Conservation (phyloP, 1,140 invertebrate genomes). For the Nymphalis io region DNA sequence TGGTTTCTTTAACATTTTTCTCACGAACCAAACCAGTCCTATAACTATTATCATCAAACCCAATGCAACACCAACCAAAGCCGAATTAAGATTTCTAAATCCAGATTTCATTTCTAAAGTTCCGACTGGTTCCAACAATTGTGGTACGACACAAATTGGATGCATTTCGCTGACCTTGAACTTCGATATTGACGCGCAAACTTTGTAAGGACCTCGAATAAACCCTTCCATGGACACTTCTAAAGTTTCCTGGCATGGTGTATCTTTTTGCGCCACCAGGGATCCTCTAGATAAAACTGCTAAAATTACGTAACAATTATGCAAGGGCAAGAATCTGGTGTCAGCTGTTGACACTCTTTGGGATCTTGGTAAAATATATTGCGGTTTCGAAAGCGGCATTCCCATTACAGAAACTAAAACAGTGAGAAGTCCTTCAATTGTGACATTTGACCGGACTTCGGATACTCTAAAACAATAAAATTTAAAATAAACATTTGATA, state of each 20-base stretch:
- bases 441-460: constrained; percentile 77
- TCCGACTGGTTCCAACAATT: constrained; percentile 65
- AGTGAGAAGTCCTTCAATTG: constrained; percentile 68
- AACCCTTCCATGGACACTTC: constrained; percentile 78
- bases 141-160: constrained; percentile 80
- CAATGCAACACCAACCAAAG: constrained; percentile 79
- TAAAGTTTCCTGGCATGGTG: constrained; percentile 68
- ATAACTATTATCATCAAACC: constrained; percentile 80
- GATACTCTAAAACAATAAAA: constrained; percentile 67
- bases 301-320: constrained; percentile 75
- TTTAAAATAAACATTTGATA: not conserved
- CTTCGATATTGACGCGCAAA: constrained; percentile 75
- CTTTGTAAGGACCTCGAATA: constrained; percentile 74
- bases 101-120: constrained; percentile 71
- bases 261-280: constrained; percentile 77
- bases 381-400: constrained; percentile 53
- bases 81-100: constrained; percentile 78
- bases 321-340: constrained; percentile 52
- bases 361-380: constrained; percentile 56
- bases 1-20: constrained; percentile 80
- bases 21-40: constrained; percentile 80
- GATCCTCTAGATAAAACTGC: constrained; percentile 73
- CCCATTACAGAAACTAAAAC: constrained; percentile 75
- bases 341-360: constrained; percentile 62
- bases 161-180: constrained; percentile 67